phyloP scores from a whole-genome alignment of 2,888 invertebrate genomes.

The Tinea pellionella region DNA sequence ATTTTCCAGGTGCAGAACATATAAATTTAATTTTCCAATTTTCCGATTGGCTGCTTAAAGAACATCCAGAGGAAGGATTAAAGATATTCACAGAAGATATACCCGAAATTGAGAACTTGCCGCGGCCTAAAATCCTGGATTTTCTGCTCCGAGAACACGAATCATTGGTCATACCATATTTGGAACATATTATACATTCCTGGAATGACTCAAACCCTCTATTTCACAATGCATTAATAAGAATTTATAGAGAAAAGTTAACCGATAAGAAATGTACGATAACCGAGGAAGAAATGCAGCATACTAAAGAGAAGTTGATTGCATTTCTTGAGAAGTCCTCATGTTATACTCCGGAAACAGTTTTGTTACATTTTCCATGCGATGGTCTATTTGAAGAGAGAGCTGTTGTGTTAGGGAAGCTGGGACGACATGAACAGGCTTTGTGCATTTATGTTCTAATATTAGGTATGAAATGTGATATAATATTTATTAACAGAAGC shows the following conservation, averaged over 20 bases:
- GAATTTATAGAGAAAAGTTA: constrained; percentile 86
- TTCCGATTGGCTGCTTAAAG: constrained; percentile 90
- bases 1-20: constrained; percentile 74
- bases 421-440: constrained; percentile 93
- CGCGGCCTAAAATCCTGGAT: constrained; percentile 88
- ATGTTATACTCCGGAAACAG: constrained; percentile 87
- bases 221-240: constrained; percentile 92
- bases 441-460: constrained; percentile 92
- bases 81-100: constrained; percentile 89
- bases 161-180: constrained; percentile 86
- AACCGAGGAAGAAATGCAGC: constrained; percentile 45
- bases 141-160: constrained; percentile 87
- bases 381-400: constrained; percentile 91
- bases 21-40: constrained; percentile 93
- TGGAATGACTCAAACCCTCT: constrained; percentile 89
- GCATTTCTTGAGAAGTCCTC: constrained; percentile 84
- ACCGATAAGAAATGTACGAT: constrained; percentile 42
- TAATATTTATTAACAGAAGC: too few relatives aligned
- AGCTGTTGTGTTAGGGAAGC: constrained; percentile 91
- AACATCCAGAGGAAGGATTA: constrained; percentile 89
- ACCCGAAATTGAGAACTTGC: constrained; percentile 88
- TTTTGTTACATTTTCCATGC: constrained; percentile 87
- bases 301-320: constrained; percentile 71
- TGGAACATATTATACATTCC: constrained; percentile 91
- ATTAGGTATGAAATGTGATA: constrained; percentile 68